Base-by-base conservation (phyloP, 2,888 invertebrate species). In the Caenorhabditis imperialis region DNA sequence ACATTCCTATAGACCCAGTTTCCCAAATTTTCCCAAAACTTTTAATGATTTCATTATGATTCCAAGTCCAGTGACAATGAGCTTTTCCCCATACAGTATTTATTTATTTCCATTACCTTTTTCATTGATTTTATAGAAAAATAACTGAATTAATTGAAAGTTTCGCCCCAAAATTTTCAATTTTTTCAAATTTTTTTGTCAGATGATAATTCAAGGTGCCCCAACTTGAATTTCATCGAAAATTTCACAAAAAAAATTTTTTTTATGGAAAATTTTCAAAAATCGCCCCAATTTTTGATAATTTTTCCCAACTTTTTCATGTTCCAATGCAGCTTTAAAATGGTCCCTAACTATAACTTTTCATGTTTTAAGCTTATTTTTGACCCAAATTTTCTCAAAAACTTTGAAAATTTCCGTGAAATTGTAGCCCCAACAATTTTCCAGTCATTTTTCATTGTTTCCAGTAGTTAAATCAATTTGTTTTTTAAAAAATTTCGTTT, bases 331-430 rank as follows among this genome's bases (percentile, higher is more conserved):
- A 48, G 48, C 48, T 48, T 48, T 48, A 48, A 23, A 30, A 30
- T 3, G 14, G 35, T 22, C 10, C 48, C 23, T 50, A 48, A 44
- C 50, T 44, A 42, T 67, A 67, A 67, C 67, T 67, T 67, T 67
- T 67, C 67, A 67, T 67, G 67, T 67, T 67, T 67, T 67, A 67
- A 67, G 67, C 67, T 67, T 67, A 6, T 33, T 10, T n/a, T 23
- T 30, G 10, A 27, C 10, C 4, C 51, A 30, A 22, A 33, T 12
- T 45, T 30, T 38, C 30, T 3, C 10, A 40, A 23, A 30, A 38
- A 35, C n/a, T 38, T 40, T 25, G 8, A 22, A 20, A 37, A 20
- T 42, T 30, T 30, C 10, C 10, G 6, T 30, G 30, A 30, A 30
- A 30, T 30, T 30, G 30, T 30, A 27, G 61, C 61, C 51, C 61